Evolutionary conservation across 2,113 vertebrate genomes (phyloP).

Genomic region (Anguilla japonica): DNA sequence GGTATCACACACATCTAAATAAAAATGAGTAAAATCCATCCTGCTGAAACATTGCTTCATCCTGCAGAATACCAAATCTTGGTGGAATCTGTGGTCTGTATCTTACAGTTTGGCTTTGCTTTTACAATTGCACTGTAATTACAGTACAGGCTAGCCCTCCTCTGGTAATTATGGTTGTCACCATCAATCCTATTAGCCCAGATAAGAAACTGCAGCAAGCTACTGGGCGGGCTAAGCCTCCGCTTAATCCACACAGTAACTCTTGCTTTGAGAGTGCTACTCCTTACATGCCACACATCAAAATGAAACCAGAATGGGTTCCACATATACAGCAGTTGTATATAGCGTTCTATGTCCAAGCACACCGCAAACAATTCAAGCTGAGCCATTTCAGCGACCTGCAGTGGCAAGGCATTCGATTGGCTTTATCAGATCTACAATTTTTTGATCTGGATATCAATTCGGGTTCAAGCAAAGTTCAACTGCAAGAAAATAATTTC

Average conservation of each 20-base stretch:
- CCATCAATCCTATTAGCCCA: conserved; percentile 76
- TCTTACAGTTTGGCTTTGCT: conserved; percentile 61
- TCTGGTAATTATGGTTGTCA: conserved; percentile 79
- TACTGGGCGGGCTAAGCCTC: conserved; percentile 61
- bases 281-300: conserved; percentile 7
- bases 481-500: background rate
- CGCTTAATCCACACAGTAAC: conserved; percentile 58
- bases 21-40: conserved; percentile 58
- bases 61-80: conserved; percentile 59
- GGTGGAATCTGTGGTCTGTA: conserved; percentile 55
- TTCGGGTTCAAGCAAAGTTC: background rate
- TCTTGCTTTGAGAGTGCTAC: conserved; percentile 42
- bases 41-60: conserved; percentile 46
- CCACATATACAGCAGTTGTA: background rate
- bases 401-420: background rate
- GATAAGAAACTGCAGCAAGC: conserved; percentile 73
- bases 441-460: background rate
- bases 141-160: conserved; percentile 73
- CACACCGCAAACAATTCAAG: background rate
- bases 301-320: background rate
- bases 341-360: background rate
- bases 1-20: conserved; percentile 25
- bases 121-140: conserved; percentile 73
- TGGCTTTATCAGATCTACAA: background rate
- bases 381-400: background rate